Evolutionary conservation across 2,113 vertebrate species (phyloP).

Genomic region (Ptilonorhynchus violaceus): DNA sequence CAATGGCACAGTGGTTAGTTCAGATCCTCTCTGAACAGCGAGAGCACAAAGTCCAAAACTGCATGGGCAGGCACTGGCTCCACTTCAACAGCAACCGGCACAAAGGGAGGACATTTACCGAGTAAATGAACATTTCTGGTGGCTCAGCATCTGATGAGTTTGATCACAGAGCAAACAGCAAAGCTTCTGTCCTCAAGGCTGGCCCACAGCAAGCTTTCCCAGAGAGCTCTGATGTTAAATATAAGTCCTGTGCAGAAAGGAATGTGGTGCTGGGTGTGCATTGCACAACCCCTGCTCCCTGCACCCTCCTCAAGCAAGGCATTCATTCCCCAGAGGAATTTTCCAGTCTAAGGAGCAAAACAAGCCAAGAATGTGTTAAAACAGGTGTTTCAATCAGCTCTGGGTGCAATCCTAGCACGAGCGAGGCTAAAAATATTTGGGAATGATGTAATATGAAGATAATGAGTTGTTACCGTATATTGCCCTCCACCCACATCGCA

Average conservation of each 20-base stretch:
- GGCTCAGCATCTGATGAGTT: neutral
- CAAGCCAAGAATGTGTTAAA: slow-evolving; percentile 62
- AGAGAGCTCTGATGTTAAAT: neutral
- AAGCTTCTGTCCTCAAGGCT: neutral
- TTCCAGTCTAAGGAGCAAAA: slow-evolving; percentile 40
- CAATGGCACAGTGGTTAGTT: slow-evolving; percentile 19
- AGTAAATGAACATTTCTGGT: neutral
- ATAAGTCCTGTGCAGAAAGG: neutral
- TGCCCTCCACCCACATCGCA: neutral
- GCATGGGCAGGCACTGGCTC: neutral
- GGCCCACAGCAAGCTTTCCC: neutral
- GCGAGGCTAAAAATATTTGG: slow-evolving; percentile 51
- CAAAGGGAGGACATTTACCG: neutral
- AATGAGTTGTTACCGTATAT: neutral
- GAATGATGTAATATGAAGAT: slow-evolving; percentile 31
- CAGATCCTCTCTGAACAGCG: neutral
- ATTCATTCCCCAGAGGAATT: slow-evolving; percentile 32
- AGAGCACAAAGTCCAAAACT: slow-evolving; percentile 11
- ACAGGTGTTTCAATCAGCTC: slow-evolving; percentile 43
- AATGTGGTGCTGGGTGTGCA: neutral
- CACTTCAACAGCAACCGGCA: neutral
- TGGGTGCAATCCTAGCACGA: slow-evolving; percentile 25
- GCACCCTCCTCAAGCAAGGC: slow-evolving; percentile 10
- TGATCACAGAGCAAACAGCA: neutral
- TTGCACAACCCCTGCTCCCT: slow-evolving; percentile 40